Conservation (phyloP, 1,140 invertebrate genomes). For the Parasteatoda tepidariorum region DNA sequence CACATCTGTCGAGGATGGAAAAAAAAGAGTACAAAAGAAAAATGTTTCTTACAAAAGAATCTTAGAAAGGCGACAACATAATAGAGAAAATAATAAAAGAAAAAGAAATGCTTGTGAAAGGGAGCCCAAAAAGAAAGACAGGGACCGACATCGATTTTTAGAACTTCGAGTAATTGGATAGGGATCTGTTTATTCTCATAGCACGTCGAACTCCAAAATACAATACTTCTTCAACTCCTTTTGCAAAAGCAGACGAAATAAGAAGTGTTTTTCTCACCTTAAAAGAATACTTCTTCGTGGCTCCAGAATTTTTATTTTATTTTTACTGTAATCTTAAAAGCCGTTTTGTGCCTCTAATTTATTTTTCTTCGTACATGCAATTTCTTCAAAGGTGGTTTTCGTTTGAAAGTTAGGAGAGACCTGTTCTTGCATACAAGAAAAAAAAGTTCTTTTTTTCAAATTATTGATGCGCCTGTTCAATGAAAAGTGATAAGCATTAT, state of each 20-base stretch:
- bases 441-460: background rate
- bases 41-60: background rate
- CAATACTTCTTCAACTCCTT: slow-evolving; percentile 4
- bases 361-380: background rate
- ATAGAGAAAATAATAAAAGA: slow-evolving; percentile 8
- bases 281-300: background rate
- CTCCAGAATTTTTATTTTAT: background rate
- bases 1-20: too few relatives aligned
- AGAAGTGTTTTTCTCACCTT: background rate
- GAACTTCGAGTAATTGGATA: slow-evolving; percentile 25
- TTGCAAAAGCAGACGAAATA: background rate
- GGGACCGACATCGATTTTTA: slow-evolving; percentile 12
- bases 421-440: background rate
- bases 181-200: slow-evolving; percentile 29
- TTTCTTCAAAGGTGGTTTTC: background rate
- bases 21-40: background rate
- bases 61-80: slow-evolving; percentile 2
- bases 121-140: background rate
- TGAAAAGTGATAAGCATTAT: background rate
- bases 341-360: background rate
- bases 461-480: background rate
- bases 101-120: background rate
- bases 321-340: background rate
- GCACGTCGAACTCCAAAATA: background rate
- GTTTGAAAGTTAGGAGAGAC: background rate